These are phyloP conservation scores for Brachionus plicatilis DNA, from an alignment of 1,140 invertebrate species.

Conservation along the genomic window DNA sequence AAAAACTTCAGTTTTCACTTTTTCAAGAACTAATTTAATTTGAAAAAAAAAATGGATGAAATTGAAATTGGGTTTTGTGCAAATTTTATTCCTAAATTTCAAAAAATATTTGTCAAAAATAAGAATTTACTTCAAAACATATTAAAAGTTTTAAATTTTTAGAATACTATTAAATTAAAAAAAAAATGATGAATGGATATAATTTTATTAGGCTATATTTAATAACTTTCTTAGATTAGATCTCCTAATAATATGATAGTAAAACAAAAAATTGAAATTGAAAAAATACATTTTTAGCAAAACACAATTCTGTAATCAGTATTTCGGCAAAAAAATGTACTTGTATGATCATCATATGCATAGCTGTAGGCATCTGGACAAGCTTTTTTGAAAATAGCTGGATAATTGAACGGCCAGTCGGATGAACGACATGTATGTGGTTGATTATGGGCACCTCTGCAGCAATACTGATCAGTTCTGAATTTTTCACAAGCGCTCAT, in stretches of 20 bases:
- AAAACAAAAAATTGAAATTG: not conserved
- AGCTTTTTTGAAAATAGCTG: not conserved
- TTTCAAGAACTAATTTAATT: too few relatives aligned
- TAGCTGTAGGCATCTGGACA: not conserved
- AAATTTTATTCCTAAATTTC: too few relatives aligned
- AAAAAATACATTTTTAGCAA: not conserved
- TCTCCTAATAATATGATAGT: too few relatives aligned
- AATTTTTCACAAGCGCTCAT: slow-evolving; percentile 26
- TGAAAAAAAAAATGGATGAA: too few relatives aligned
- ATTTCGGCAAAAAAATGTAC: slow-evolving; percentile 1
- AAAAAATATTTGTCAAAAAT: too few relatives aligned
- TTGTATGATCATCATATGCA: slow-evolving; percentile 3
- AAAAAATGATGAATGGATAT: too few relatives aligned
- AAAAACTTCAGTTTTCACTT: too few relatives aligned
- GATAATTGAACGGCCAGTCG: not conserved
- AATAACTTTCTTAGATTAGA: not conserved
- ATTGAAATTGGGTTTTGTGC: too few relatives aligned
- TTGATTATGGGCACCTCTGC: not conserved
- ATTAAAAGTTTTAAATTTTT: too few relatives aligned
- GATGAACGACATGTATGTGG: not conserved
- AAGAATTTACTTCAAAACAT: too few relatives aligned
- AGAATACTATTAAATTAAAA: too few relatives aligned
- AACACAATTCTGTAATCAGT: not conserved
- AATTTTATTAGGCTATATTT: not conserved
- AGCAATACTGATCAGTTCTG: not conserved